phyloP scores from a whole-genome alignment of 2,113 vertebrate genomes.

The Holacanthus passer region DNA sequence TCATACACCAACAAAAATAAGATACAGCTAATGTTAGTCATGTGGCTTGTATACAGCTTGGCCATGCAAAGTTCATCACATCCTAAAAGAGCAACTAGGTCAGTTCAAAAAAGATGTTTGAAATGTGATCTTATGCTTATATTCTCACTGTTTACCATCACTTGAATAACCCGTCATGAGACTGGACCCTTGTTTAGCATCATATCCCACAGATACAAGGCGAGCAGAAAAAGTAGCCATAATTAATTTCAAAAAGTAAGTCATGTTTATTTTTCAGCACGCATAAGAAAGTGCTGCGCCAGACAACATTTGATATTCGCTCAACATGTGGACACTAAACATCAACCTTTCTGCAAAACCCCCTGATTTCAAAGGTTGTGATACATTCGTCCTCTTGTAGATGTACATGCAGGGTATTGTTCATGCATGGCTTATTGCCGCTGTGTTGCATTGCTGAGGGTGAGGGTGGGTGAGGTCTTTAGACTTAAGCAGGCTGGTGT shows the following conservation, averaged over 20 bases:
- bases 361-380: neutral
- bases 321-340: conserved; percentile 11
- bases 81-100: conserved; percentile 50
- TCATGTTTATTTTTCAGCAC: conserved; percentile 13
- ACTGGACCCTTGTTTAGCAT: conserved; percentile 42
- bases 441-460: conserved; percentile 34
- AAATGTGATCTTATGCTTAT: conserved; percentile 60
- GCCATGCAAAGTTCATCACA: neutral
- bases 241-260: conserved; percentile 6
- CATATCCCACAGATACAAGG: conserved; percentile 11
- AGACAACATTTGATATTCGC: conserved; percentile 7
- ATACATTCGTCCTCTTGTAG: neutral
- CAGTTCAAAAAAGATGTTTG: conserved; percentile 56
- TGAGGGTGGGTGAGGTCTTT: conserved; percentile 54
- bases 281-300: neutral
- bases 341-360: neutral
- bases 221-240: neutral
- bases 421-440: neutral
- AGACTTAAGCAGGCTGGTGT: conserved; percentile 39
- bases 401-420: neutral
- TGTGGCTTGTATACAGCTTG: neutral
- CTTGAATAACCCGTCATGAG: conserved; percentile 50
- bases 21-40: neutral
- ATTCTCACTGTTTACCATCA: conserved; percentile 54
- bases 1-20: neutral